A percentile compares a stretch with the other conserved stretches of the same genome.
phyloP scores from a whole-genome alignment of 2,888 invertebrate species.

The Oscheius sp. region DNA sequence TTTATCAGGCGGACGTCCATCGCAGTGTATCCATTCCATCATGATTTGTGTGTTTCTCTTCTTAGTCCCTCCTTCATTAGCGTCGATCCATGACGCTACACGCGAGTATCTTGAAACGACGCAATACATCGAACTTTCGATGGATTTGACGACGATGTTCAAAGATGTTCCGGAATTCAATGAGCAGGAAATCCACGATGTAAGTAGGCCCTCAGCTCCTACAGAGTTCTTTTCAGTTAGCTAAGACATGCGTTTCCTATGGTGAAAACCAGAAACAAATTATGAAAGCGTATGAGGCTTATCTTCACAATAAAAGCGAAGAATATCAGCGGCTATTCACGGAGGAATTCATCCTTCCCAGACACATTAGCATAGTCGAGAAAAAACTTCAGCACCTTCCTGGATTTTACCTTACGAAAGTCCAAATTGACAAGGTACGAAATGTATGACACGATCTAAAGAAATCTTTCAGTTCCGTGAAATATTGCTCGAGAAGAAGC shows the following conservation, averaged over 20 bases:
- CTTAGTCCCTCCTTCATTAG: neutral
- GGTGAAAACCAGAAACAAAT: conserved; percentile 7
- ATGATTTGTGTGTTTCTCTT: neutral
- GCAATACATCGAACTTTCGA: conserved; percentile 24
- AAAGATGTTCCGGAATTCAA: conserved; percentile 25
- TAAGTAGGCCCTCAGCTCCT: neutral
- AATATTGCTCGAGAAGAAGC: conserved; percentile 3
- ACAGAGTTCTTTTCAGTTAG: conserved; percentile 10
- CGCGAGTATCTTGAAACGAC: too few species aligned
- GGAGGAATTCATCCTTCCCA: conserved; percentile 8
- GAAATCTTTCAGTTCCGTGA: conserved; percentile 23
- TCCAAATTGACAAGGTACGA: conserved; percentile 15
- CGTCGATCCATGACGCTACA: neutral
- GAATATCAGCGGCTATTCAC: conserved; percentile 25
- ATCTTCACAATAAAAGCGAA: conserved; percentile 20
- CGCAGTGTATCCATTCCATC: neutral
- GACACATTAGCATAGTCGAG: conserved; percentile 1
- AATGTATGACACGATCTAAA: neutral
- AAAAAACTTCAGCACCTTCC: conserved; percentile 9
- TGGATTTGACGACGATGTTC: conserved; percentile 17
- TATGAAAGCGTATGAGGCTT: conserved; percentile 14
- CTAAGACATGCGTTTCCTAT: conserved; percentile 10
- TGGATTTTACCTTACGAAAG: conserved; percentile 33
- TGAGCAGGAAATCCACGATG: conserved; percentile 26
- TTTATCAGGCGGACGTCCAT: neutral